These are phyloP conservation scores for Heterodera schachtii DNA, from an alignment of 1,140 invertebrate genomes.

Conservation along the genomic window DNA sequence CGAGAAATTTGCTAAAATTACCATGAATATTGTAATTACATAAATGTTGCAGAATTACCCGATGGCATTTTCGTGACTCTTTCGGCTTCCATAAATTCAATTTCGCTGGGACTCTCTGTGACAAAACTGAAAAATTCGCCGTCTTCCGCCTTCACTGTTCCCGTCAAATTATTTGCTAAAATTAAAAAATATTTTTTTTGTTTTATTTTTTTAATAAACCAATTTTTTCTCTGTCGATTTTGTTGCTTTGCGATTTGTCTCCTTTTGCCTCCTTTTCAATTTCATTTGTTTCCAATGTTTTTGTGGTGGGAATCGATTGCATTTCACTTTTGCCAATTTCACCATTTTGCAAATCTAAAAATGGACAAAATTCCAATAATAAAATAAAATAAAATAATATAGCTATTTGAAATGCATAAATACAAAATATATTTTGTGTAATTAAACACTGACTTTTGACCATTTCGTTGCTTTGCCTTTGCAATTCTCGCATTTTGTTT, in stretches of 20 bases:
- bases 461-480: constrained; percentile 4
- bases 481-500: constrained; percentile 18
- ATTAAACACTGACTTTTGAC: background rate
- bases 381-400: background rate
- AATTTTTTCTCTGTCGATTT: background rate
- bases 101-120: background rate
- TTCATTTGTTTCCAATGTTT: background rate
- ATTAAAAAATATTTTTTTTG: background rate
- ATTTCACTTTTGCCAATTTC: background rate
- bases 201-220: background rate
- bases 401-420: background rate
- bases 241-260: background rate
- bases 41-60: no score
- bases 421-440: no score
- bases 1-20: background rate
- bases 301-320: background rate
- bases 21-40: background rate
- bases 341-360: background rate
- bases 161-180: background rate
- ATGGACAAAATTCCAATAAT: background rate
- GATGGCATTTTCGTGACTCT: background rate
- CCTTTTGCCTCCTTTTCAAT: background rate
- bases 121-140: background rate
- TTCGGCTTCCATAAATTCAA: constrained; percentile 1
- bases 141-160: background rate